Conservation (phyloP, 2,113 vertebrate genomes). For the Sebastes schlegelii region DNA sequence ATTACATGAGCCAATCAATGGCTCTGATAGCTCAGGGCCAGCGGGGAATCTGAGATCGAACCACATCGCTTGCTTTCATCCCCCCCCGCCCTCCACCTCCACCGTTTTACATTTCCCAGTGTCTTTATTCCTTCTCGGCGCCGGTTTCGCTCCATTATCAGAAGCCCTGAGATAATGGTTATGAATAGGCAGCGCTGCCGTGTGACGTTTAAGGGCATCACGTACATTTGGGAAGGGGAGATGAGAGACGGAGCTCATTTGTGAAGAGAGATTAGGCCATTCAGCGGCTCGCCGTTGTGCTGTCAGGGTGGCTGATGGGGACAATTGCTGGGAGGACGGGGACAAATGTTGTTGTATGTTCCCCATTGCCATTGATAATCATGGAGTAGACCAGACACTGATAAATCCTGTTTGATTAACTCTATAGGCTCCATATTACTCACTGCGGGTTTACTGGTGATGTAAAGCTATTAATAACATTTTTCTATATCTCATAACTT, state of each 20-base stretch:
- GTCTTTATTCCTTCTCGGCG: conserved; percentile 24
- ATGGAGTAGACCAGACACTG: conserved; percentile 27
- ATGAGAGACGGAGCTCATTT: conserved; percentile 65
- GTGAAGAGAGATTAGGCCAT: conserved; percentile 63
- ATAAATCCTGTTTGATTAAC: conserved; percentile 48
- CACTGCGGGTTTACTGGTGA: conserved; percentile 3
- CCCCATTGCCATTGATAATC: conserved; percentile 53
- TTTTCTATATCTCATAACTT: neutral
- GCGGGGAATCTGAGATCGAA: conserved; percentile 71
- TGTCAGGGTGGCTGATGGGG: conserved; percentile 63
- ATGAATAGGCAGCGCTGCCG: conserved; percentile 45
- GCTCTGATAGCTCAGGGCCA: conserved; percentile 73
- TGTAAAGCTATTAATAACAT: neutral
- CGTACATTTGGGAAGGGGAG: conserved; percentile 46
- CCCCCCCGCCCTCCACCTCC: neutral
- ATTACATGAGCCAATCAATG: conserved; percentile 82
- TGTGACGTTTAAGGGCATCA: conserved; percentile 55
- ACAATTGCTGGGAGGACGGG: conserved; percentile 64
- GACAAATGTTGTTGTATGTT: conserved; percentile 62
- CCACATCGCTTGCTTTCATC: conserved; percentile 50
- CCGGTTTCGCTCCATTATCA: neutral
- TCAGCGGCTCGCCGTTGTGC: conserved; percentile 27
- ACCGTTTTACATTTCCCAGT: conserved; percentile 40
- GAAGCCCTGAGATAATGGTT: conserved; percentile 45
- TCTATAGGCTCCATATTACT: conserved; percentile 1